These are phyloP conservation scores for Platerodrilus igneus DNA, from an alignment of 2,888 invertebrate genomes.

Conservation along the genomic window DNA sequence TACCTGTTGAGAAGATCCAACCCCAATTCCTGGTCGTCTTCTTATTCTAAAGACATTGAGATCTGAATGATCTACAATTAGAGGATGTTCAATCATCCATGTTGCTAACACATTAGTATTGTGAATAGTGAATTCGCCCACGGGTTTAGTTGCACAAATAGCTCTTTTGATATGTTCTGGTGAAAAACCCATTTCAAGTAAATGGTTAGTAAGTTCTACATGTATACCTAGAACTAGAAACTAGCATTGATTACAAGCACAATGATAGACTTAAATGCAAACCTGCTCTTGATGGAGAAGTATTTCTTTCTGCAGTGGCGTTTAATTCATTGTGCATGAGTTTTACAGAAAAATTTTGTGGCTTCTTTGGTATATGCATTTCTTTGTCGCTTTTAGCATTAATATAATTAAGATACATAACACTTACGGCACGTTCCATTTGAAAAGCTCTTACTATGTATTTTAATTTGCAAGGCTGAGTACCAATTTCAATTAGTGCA, in stretches of 20 bases:
- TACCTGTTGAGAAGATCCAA: no score
- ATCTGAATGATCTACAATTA: conserved; percentile 41
- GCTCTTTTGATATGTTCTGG: conserved; percentile 55
- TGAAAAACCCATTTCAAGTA: conserved; percentile 62
- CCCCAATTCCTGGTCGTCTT: no score
- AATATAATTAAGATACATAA: conserved; percentile 46
- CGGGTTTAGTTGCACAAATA: conserved; percentile 50
- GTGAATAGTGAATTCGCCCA: conserved; percentile 44
- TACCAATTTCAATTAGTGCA: conserved; percentile 47
- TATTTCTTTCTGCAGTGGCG: no score
- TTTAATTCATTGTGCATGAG: no score
- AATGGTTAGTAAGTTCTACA: no score
- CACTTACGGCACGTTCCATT: conserved; percentile 49
- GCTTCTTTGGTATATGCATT: no score
- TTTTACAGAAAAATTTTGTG: no score
- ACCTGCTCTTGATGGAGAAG: no score
- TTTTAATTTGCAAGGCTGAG: conserved; percentile 48
- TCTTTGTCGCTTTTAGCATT: conserved; percentile 44
- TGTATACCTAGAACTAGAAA: no score
- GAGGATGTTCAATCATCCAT: conserved; percentile 63
- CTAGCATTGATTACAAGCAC: no score
- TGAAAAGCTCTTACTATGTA: conserved; percentile 48
- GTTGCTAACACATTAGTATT: conserved; percentile 57
- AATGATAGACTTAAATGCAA: no score
- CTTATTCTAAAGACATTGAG: no score